Base-by-base conservation (phyloP, 1,140 invertebrate genomes). In the Uloborus diversus region DNA sequence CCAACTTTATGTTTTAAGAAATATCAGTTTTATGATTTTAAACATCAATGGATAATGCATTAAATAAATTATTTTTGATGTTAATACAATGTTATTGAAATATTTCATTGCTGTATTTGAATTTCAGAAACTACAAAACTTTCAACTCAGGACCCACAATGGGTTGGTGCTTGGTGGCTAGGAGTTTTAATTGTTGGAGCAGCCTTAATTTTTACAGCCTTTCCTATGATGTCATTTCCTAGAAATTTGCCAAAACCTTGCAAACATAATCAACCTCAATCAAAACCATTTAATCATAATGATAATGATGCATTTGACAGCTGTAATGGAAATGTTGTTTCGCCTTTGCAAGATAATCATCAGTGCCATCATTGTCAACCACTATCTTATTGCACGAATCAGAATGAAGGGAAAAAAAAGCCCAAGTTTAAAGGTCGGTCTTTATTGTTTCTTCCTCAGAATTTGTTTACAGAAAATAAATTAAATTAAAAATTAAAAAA, bases 141-240 rank as follows among this genome's bases (percentile, higher is more conserved):
- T 28, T 91, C 91, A 73, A 92, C 93, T 37, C 91, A 89, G n/a
- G 93, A 96, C 88, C 94, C 94, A 1, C 90, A 93, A 86, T 97
- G 94, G 94, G 92, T 96, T 27, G 94, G 94, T 25, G 94, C 94
- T 51, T 96, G 94, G 95, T 96, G 94, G 94, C 87, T 96, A 33
- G 93, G 93, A 91, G 88, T 90, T 87, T 88, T 96, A 33, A 87
- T 95, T 62, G 94, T 96, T 71, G 92, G 94, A 0, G 90, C 90
- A 0, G 89, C 94, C 81, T 89, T 96, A 82, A 90, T 95, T 84
- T 82, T 96, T 33, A 91, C 93, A 53, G 93, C 94, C 13, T 86
- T 93, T 28, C 91, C 92, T 30, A 96, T 97, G 94, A 96, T 96
- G 87, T 91, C 92, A 42, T 96, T 97, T 85, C 95, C 95, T 32